Evolutionary conservation across 2,113 vertebrate genomes (phyloP).

Genomic region (Australoheros scitulus): DNA sequence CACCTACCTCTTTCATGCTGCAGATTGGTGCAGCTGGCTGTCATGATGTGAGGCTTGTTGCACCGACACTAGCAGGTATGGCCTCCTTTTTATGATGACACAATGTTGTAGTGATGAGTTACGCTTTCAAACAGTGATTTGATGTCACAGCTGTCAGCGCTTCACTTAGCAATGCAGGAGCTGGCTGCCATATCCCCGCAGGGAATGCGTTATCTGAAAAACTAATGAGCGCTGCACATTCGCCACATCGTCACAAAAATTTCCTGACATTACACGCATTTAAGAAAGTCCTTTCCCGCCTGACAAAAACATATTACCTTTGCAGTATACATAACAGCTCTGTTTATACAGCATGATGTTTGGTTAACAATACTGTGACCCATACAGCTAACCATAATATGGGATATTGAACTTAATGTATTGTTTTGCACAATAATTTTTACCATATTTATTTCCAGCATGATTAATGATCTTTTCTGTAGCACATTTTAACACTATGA

Average conservation of each 20-base stretch:
- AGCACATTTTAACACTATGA: background rate
- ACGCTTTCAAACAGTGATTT: slow-evolving; percentile 68
- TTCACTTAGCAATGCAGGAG: slow-evolving; percentile 70
- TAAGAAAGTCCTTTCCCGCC: slow-evolving; percentile 29
- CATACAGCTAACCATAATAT: background rate
- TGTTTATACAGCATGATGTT: slow-evolving; percentile 3
- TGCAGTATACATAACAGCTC: background rate
- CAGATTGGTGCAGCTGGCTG: slow-evolving; percentile 63
- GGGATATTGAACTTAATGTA: background rate
- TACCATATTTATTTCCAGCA: background rate
- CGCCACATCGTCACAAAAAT: slow-evolving; percentile 29
- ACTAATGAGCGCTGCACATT: slow-evolving; percentile 67
- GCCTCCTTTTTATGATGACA: slow-evolving; percentile 69
- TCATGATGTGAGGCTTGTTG: slow-evolving; percentile 61
- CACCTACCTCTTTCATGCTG: slow-evolving; percentile 54
- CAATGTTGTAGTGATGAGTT: slow-evolving; percentile 64
- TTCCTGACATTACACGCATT: slow-evolving; percentile 24
- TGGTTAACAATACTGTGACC: slow-evolving; percentile 8
- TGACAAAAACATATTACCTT: slow-evolving; percentile 23
- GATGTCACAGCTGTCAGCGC: slow-evolving; percentile 73
- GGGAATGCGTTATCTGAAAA: slow-evolving; percentile 66
- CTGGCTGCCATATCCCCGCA: slow-evolving; percentile 45
- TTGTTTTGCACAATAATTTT: background rate
- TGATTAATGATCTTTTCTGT: background rate
- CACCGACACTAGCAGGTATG: slow-evolving; percentile 55